Evolutionary conservation across 2,797 vertebrate genomes (phyloP).

Genomic region (Leptodactylus fallax): DNA sequence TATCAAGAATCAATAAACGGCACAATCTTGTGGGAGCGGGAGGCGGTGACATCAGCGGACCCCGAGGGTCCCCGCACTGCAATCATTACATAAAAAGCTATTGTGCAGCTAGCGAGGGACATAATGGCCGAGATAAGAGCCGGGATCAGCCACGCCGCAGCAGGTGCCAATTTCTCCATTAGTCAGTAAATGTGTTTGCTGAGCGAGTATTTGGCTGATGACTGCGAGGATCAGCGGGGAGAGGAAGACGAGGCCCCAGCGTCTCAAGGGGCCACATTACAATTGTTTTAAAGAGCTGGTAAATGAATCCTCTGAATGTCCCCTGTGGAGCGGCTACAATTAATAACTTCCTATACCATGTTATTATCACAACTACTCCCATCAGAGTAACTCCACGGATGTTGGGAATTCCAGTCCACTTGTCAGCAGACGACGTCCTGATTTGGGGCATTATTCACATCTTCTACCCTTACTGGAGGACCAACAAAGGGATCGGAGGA

Average conservation of each 20-base stretch:
- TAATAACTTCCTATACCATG: neutral
- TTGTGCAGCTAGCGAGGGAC: neutral
- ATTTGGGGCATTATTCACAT: too few species aligned
- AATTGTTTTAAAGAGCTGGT: neutral
- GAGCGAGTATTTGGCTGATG: slow-evolving; percentile 4
- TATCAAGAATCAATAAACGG: slow-evolving; percentile 25
- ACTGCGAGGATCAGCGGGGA: neutral
- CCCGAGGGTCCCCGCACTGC: neutral
- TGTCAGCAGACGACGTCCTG: too few species aligned
- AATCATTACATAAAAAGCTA: slow-evolving; percentile 32
- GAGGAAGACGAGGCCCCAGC: neutral
- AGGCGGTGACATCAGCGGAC: neutral
- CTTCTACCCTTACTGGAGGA: too few species aligned
- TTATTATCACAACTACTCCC: neutral
- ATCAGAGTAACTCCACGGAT: neutral
- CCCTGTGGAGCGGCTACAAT: neutral
- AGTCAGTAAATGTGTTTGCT: slow-evolving; percentile 37
- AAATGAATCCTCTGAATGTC: neutral
- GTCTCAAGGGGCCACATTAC: neutral
- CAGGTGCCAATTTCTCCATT: slow-evolving; percentile 45
- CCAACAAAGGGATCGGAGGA: too few species aligned
- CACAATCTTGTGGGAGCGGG: neutral
- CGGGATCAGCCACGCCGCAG: too few species aligned
- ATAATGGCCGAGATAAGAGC: slow-evolving; percentile 44
- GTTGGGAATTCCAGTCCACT: too few species aligned